Conservation (phyloP, 2,888 invertebrate genomes). For the Pristionchus entomophagus region DNA sequence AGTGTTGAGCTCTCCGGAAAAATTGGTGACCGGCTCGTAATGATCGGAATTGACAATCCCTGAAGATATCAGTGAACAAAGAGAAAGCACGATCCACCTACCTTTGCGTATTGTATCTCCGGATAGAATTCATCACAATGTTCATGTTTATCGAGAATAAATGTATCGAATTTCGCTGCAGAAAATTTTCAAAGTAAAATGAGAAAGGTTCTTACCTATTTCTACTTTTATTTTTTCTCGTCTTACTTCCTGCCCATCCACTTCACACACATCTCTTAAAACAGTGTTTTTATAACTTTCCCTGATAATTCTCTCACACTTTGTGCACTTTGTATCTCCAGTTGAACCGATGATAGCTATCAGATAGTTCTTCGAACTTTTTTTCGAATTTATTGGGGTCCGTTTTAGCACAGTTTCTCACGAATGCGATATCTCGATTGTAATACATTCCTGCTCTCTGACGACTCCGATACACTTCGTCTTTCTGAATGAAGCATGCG, state of each 20-base stretch:
- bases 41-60: background rate
- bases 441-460: background rate
- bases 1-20: background rate
- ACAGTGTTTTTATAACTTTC: too few species aligned
- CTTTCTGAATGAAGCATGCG: background rate
- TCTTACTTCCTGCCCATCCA: background rate
- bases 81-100: background rate
- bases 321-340: too few species aligned
- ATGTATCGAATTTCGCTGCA: background rate
- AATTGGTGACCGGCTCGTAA: background rate
- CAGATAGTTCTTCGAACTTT: background rate
- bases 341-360: background rate
- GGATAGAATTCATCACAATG: background rate
- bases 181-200: background rate
- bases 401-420: background rate
- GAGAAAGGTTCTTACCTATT: background rate
- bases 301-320: too few species aligned
- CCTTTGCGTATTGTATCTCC: background rate
- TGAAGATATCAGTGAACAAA: background rate
- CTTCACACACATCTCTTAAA: background rate
- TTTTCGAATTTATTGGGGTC: background rate
- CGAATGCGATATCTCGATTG: background rate
- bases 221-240: background rate
- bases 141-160: background rate
- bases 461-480: background rate